Base-by-base conservation (phyloP, 2,888 invertebrate genomes). In the Cyaniris semiargus region DNA sequence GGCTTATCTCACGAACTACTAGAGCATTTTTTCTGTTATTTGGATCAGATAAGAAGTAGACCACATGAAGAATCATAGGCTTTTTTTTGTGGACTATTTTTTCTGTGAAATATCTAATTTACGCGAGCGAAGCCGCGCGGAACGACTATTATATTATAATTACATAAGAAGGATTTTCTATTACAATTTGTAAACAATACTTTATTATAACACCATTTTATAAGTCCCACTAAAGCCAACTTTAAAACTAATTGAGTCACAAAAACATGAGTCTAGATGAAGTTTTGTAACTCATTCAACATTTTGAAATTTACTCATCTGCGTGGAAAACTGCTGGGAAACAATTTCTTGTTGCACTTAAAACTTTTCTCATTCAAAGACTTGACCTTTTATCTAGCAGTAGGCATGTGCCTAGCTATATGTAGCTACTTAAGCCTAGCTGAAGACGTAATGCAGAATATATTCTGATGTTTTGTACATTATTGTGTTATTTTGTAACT, bases 221-320 rank as follows among this genome's bases (percentile, higher is more conserved):
- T 6, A 66, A 66, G 66, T 31, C 27, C 10, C 27, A 27, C 66
- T 31, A 3, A 66, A 66, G 27, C 18, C 66, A 66, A 66, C 66
- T 66, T 66, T 66, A 31, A 66, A 66, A 66, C 66, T 66, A 66
- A 31, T 27, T 31, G 66, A 66, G 27, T 66, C 27, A 66, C 27
- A 27, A 44, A 13, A 44, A 10, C 13, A 27, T 21, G 10, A 34
- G 10, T 18, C 71, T 13, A 71, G 38, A 71, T 21, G 18, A 48
- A 72, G 72, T 71, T 71, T 44, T 48, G 23, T 48, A 72, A 48
- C 21, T 23, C 44, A 21, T 72, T 72, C 72, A 72, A 66, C 66
- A 66, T 66, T 66, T 66, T 66, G 66, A 66, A 66, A 66, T 66
- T 66, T 66, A 66, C 66, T 66, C 27, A 18, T 66, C 66, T 27